Percentiles rank a stretch among this genome's conserved stretches.
phyloP scores from a whole-genome alignment of 2,113 vertebrate genomes.

The Pantherophis guttatus region DNA sequence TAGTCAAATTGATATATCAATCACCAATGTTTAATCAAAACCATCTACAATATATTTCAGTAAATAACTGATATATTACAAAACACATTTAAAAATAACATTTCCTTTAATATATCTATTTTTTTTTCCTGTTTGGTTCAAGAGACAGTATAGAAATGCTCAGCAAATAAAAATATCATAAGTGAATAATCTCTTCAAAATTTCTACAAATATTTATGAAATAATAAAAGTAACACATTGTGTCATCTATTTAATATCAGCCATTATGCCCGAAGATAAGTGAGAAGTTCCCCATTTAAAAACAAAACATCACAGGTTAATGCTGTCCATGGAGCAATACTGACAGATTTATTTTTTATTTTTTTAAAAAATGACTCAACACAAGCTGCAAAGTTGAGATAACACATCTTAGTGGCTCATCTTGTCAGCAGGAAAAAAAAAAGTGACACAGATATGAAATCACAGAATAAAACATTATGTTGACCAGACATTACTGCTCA shows the following conservation, averaged over 20 bases:
- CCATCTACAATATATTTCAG: background rate
- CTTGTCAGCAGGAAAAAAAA: constrained; percentile 10
- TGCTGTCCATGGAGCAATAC: constrained; percentile 12
- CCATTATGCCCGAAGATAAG: background rate
- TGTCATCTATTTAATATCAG: background rate
- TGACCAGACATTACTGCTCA: constrained; percentile 4
- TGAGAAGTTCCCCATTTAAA: background rate
- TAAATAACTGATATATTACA: background rate
- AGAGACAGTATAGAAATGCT: background rate
- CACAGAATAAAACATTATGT: background rate
- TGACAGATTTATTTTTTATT: background rate
- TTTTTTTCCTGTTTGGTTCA: background rate
- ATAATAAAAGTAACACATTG: background rate
- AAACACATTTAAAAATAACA: background rate
- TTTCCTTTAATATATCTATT: background rate
- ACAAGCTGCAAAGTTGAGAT: constrained; percentile 25
- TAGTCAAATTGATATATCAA: background rate
- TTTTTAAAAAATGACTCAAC: constrained; percentile 3
- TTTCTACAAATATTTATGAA: background rate
- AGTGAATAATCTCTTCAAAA: background rate
- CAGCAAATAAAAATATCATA: background rate
- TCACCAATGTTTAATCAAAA: background rate
- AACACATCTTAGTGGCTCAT: background rate
- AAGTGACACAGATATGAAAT: background rate
- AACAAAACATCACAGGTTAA: constrained; percentile 1